phyloP scores from a whole-genome alignment of 2,888 invertebrate genomes.

The Cantharis lateralis region DNA sequence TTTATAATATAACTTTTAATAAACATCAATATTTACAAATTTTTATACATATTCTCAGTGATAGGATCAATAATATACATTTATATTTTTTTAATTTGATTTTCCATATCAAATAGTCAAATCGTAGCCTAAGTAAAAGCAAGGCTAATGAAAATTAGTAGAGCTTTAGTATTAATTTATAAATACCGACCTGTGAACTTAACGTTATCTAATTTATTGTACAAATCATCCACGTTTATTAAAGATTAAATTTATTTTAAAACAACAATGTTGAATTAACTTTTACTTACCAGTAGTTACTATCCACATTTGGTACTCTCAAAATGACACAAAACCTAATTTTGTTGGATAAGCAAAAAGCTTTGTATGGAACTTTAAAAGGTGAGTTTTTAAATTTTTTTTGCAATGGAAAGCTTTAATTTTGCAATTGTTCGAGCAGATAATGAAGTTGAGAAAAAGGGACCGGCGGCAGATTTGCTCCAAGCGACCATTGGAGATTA shows the following conservation, averaged over 20 bases:
- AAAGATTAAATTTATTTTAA: not conserved
- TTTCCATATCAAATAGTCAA: not conserved
- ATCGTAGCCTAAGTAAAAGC: not conserved
- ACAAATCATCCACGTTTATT: not conserved
- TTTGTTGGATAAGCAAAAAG: not conserved
- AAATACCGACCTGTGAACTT: not conserved
- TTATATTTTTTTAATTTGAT: not conserved
- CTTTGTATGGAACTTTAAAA: not conserved
- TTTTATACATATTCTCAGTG: not conserved
- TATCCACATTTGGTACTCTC: not conserved
- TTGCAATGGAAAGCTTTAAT: not conserved
- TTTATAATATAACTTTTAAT: not conserved
- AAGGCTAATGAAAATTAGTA: not conserved
- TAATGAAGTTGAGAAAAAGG: not conserved
- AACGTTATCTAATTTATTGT: not conserved
- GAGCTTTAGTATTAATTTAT: not conserved
- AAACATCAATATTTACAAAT: not conserved
- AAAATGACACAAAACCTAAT: not conserved
- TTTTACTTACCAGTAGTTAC: not conserved
- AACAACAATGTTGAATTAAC: not conserved
- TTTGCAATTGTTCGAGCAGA: not conserved
- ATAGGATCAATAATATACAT: not conserved
- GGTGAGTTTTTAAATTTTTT: not conserved
- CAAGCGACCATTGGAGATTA: conserved; percentile 60
- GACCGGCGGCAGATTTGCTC: conserved; percentile 19